Base-by-base conservation (phyloP, 1,140 invertebrate genomes). In the Procambarus virginalis region DNA sequence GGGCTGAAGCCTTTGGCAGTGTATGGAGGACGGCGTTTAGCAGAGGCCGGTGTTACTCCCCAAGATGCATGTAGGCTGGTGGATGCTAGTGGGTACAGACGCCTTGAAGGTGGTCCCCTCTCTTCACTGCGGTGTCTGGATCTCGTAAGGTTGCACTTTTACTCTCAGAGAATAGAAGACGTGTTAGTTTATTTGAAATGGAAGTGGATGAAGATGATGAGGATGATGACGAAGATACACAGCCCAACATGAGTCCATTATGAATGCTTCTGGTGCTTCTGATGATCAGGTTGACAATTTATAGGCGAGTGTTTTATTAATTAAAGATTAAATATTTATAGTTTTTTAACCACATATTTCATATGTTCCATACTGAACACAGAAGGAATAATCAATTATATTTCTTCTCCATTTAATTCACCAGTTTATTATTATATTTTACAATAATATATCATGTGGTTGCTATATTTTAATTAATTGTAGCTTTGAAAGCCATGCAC, bases 151-250 rank as follows among this genome's bases (percentile, higher is more conserved):
- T 99, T 46, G 96, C 97, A 12, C 97, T 98, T 76, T 95, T 99
- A 85, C 94, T 98, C 14, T 97, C 97, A 22, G 96, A 97, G 92
- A 97, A 95, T 92, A 94, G 95, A 89, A 95, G 97, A 84, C 97
- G 97, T 93, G 96, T 99, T 73, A 95, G 97, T 89, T 95, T 98
- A 60, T 97, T 97, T 93, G 97, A 99, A 93, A 98, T 98, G 96
- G 98, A 99, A 94, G 96, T 96, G 0, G 88, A 89, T 51, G 97
- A 98, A 93, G 97, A 97, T 8, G 98, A 98, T 91, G 94, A 94
- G 6, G 94, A 95, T 45, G 97, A 98, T 91, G 96, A 97, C 55
- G 97, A 97, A 81, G 96, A 97, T 81, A 86, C 46, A 79, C 85
- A 48, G 81, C 80, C 14, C 84, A 91, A 64, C 84, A 91, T 22